Evolutionary conservation across 2,888 invertebrate genomes (phyloP), one percentile per base, ranked within the genome.

Genomic region (Hirtodrosophila trivittata): DNA sequence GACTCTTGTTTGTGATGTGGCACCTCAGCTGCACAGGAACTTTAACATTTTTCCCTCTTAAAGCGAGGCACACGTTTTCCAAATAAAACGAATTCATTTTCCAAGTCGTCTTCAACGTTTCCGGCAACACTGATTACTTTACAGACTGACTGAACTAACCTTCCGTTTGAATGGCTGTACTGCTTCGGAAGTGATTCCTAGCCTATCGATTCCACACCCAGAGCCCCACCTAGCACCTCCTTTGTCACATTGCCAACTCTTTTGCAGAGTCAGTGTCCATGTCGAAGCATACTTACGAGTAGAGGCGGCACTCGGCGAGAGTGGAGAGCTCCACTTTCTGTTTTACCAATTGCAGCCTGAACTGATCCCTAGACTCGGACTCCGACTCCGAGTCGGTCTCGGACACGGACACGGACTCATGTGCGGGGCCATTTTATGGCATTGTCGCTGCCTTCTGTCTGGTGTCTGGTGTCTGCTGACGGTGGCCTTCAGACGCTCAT

Each of bases 401-500:
- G 14, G 12, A 33, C 21, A 7, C 33, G 39, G 13, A 13, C 12
- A 18, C 14, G 55, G 45, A 32, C 65, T 8, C 65, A 21, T 64
- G 43, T 49, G 65, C 43, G 30, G 58, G n/a, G 47, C 42, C 60
- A 64, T 59, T 75, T 60, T 62, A 70, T 67, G 74, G 62, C 56
- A 65, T 54, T 50, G 60, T 57, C 59, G 60, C 55, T 62, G 64
- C 43, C 58, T 51, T 50, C 55, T 54, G 76, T 66, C 66, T 73
- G 32, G 25, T 10, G 42, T 16, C 47, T 54, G 8, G 3, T 16
- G 38, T 16, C 38, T 38, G 77, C 47, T 57, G 58, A 57, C 60
- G 50, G 50, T 78, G 78, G 75, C 83, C 80, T 78, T 78, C 78
- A 78, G 78, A 75, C 76, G 70, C 62, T 75, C 83, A 68, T 78